A percentile compares a stretch with the other conserved stretches of the same genome.
phyloP scores from a whole-genome alignment of 64 coral and sea anemone species.

The Catalaphyllia jardinei region DNA sequence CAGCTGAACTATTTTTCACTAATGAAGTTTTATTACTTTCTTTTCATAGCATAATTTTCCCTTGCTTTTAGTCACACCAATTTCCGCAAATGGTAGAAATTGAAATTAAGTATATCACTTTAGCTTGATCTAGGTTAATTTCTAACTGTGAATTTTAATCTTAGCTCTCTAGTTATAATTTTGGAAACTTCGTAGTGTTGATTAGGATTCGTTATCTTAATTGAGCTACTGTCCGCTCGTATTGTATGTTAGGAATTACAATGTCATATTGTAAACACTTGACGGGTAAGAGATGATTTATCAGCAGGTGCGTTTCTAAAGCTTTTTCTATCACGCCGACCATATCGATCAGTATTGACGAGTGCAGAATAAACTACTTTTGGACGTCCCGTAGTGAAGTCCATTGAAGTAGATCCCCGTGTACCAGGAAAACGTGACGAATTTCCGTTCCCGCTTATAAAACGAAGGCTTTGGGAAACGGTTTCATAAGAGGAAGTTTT shows the following conservation, averaged over 20 bases:
- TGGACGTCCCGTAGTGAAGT: not conserved
- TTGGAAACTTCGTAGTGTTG: constrained; percentile 5
- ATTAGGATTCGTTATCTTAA: not conserved
- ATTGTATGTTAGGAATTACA: not conserved
- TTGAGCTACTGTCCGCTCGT: not conserved
- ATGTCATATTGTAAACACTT: constrained; percentile 1
- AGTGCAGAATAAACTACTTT: not conserved
- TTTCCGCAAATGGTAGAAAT: not conserved
- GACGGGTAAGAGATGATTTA: not conserved
- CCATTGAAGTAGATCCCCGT: too few species aligned
- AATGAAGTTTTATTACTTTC: not conserved
- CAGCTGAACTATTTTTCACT: not conserved
- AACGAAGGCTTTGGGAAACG: too few species aligned
- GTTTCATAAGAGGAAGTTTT: too few species aligned
- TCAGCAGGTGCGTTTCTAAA: not conserved
- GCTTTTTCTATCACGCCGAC: not conserved
- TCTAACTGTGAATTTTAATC: not conserved
- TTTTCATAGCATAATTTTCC: not conserved
- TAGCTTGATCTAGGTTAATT: not conserved
- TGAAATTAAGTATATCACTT: not conserved
- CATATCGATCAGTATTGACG: not conserved
- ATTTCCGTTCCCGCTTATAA: too few species aligned
- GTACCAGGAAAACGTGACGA: too few species aligned
- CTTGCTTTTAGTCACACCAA: not conserved
- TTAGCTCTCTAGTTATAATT: not conserved